Conservation (phyloP, 2,797 vertebrate genomes). For the Microctenopoma lineatum region DNA sequence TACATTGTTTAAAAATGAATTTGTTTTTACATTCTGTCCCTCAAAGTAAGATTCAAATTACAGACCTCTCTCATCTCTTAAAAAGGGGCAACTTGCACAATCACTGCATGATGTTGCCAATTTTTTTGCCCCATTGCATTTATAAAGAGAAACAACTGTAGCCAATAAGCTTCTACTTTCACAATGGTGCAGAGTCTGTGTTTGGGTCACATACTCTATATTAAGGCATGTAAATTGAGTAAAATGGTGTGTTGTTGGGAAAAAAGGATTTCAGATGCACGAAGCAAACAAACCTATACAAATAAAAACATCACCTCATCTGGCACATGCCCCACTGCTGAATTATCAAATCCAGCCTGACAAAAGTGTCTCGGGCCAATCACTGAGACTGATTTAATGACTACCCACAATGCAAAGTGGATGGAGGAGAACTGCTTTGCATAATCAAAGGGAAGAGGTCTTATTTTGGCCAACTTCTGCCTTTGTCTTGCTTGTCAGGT, state of each 20-base stretch:
- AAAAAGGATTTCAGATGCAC: neutral
- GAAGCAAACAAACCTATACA: no score
- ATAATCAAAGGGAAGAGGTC: constrained; percentile 57
- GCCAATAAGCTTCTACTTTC: neutral
- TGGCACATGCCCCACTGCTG: neutral
- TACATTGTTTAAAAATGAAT: no score
- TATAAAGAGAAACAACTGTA: no score
- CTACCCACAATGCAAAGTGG: constrained; percentile 60
- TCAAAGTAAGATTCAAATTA: no score
- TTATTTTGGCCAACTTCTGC: constrained; percentile 36
- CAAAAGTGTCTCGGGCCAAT: constrained; percentile 49
- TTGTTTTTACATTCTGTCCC: no score
- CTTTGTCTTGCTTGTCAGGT: constrained; percentile 61
- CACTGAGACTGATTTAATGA: constrained; percentile 61
- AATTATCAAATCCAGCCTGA: constrained; percentile 43
- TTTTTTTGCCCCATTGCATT: no score
- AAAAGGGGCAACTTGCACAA: no score
- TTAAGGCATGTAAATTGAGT: constrained; percentile 4
- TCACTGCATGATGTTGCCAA: no score
- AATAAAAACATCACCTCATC: constrained; percentile 8
- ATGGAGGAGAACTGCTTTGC: constrained; percentile 50
- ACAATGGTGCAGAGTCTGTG: neutral
- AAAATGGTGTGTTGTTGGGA: constrained; percentile 25
- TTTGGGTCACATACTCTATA: constrained; percentile 6
- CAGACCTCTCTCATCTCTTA: no score